These are phyloP conservation scores for Bagarius yarrelli DNA, from an alignment of 2,113 vertebrate species.

Conservation along the genomic window DNA sequence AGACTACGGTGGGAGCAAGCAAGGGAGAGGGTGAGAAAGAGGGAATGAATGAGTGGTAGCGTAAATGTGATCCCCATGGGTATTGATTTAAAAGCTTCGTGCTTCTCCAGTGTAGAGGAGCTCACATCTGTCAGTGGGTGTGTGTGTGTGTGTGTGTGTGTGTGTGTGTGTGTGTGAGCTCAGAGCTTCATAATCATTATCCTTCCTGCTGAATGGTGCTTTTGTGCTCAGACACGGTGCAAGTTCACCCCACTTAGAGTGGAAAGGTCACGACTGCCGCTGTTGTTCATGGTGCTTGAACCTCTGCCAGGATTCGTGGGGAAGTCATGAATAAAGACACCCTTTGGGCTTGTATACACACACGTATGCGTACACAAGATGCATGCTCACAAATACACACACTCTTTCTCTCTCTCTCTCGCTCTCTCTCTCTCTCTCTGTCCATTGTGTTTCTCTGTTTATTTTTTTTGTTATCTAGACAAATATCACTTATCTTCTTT, in stretches of 20 bases:
- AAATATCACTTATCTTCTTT: not conserved
- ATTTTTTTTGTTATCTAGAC: no score
- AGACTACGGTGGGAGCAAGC: not conserved
- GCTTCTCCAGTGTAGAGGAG: conserved; percentile 39
- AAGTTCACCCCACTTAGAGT: conserved; percentile 44
- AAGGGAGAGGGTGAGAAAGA: not conserved
- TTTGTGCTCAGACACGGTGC: conserved; percentile 40
- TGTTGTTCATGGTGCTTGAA: conserved; percentile 50
- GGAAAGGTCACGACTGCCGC: conserved; percentile 49
- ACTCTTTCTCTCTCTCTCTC: not conserved
- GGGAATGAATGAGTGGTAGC: conserved; percentile 27
- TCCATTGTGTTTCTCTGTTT: not conserved
- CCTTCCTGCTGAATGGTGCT: conserved; percentile 46
- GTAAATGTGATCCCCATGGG: conserved; percentile 42
- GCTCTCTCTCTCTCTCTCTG: not conserved
- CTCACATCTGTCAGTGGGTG: conserved; percentile 48
- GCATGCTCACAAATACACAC: not conserved
- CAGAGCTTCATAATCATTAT: conserved; percentile 10
- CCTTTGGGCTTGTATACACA: conserved; percentile 8
- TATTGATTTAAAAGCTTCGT: conserved; percentile 44
- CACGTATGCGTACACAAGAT: not conserved
- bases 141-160: conserved; percentile 34
- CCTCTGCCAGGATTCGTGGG: conserved; percentile 47
- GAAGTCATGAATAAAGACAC: conserved; percentile 51
- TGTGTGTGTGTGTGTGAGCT: conserved; percentile 28